Conservation (phyloP, 2,113 vertebrate species). For the Grus americana region DNA sequence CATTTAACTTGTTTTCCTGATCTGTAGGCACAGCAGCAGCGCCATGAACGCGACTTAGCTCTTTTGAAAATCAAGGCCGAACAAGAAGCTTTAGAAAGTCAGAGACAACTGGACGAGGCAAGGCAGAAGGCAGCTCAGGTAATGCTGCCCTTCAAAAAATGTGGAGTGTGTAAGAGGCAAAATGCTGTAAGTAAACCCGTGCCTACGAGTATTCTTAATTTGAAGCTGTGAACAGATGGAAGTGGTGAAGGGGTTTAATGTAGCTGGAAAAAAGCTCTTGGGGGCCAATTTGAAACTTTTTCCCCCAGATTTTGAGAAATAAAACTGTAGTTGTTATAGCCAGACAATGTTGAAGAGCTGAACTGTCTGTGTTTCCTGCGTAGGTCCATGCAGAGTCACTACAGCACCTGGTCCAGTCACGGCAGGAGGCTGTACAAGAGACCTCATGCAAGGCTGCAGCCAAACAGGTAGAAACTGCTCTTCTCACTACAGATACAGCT, state of each 20-base stretch:
- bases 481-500: conserved; percentile 77
- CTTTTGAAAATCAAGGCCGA: conserved; percentile 90
- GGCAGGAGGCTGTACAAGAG: conserved; percentile 82
- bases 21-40: conserved; percentile 88
- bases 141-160: conserved; percentile 42
- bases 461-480: conserved; percentile 82
- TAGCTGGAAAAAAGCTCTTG: neutral
- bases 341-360: neutral
- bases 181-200: neutral
- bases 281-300: neutral
- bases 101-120: conserved; percentile 88
- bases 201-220: neutral
- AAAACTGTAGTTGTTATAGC: neutral
- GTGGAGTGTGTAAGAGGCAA: neutral
- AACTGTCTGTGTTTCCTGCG: neutral
- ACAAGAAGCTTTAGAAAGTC: conserved; percentile 87
- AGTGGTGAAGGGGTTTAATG: neutral
- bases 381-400: conserved; percentile 86
- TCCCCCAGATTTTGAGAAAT: neutral
- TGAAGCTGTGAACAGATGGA: neutral
- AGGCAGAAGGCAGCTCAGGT: conserved; percentile 89
- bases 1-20: neutral
- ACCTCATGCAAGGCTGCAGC: conserved; percentile 79
- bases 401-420: conserved; percentile 80
- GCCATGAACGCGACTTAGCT: conserved; percentile 87